Conservation (phyloP, 2,888 invertebrate genomes). For the Eilema caniola region DNA sequence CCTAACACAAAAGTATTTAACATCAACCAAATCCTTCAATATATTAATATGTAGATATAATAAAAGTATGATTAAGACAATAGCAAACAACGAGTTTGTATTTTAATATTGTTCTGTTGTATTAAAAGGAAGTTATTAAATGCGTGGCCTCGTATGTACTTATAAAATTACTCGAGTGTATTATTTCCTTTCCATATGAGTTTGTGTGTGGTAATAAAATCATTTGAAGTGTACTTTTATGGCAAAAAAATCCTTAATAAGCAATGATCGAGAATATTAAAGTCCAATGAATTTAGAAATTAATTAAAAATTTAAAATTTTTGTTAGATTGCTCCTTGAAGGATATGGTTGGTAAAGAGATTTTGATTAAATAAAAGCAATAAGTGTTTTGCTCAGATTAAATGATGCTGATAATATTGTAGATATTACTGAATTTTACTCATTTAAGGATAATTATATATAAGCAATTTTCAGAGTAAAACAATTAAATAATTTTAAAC, state of each 20-base stretch:
- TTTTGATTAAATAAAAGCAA: conserved; percentile 2
- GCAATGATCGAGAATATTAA: conserved; percentile 1
- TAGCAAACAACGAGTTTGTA: not conserved
- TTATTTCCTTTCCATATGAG: not conserved
- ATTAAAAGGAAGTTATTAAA: not conserved
- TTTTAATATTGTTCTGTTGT: not conserved
- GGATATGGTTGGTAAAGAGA: conserved; percentile 1
- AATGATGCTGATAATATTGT: not conserved
- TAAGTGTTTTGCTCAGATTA: not conserved
- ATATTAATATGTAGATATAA: not conserved
- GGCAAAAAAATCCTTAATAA: not conserved
- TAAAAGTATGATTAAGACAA: not conserved
- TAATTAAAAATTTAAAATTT: no score
- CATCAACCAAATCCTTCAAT: not conserved
- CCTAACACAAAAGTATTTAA: not conserved
- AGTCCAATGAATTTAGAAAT: not conserved
- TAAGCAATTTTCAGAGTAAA: no score
- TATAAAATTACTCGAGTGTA: not conserved
- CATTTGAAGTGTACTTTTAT: not conserved
- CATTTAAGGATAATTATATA: no score
- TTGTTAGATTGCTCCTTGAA: conserved; percentile 4
- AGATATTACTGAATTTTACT: not conserved
- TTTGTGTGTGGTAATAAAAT: not conserved
- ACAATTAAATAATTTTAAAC: no score
- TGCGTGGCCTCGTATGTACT: not conserved